A percentile compares a stretch with the other conserved stretches of the same genome.
These are phyloP conservation scores for Pterophyllum scalare DNA, from an alignment of 2,113 vertebrate genomes.

Conservation along the genomic window DNA sequence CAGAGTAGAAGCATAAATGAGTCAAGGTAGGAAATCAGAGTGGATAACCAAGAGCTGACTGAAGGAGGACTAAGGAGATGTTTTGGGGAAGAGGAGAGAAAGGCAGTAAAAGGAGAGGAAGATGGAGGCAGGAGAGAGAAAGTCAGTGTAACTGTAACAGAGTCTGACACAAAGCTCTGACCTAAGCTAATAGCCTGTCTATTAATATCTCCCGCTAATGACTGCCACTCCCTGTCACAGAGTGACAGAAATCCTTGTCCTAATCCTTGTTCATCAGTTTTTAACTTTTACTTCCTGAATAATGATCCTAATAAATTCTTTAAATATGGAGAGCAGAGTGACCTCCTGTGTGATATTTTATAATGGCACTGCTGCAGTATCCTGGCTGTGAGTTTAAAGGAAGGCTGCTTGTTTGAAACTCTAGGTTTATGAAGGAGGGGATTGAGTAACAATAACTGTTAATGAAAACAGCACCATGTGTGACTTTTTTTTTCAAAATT, in stretches of 20 bases:
- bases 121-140: conserved; percentile 22
- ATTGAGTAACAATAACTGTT: not conserved
- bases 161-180: conserved; percentile 59
- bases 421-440: not conserved
- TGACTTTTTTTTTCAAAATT: not conserved
- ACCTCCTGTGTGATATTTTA: conserved; percentile 23
- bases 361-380: not conserved
- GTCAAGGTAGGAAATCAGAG: conserved; percentile 37
- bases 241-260: conserved; percentile 4
- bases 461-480: not conserved
- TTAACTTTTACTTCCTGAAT: conserved; percentile 58
- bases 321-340: conserved; percentile 39
- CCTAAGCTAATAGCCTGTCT: conserved; percentile 65
- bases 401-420: not conserved
- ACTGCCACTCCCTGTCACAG: conserved; percentile 59
- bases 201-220: conserved; percentile 70
- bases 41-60: conserved; percentile 15
- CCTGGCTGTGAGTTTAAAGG: not conserved
- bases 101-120: not conserved
- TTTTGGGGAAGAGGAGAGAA: not conserved
- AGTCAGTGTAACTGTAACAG: conserved; percentile 45
- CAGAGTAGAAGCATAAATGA: conserved; percentile 25
- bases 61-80: conserved; percentile 13
- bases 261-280: conserved; percentile 67
- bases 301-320: conserved; percentile 56